Conservation (phyloP, 2,113 vertebrate genomes). For the Myocastor coypus region DNA sequence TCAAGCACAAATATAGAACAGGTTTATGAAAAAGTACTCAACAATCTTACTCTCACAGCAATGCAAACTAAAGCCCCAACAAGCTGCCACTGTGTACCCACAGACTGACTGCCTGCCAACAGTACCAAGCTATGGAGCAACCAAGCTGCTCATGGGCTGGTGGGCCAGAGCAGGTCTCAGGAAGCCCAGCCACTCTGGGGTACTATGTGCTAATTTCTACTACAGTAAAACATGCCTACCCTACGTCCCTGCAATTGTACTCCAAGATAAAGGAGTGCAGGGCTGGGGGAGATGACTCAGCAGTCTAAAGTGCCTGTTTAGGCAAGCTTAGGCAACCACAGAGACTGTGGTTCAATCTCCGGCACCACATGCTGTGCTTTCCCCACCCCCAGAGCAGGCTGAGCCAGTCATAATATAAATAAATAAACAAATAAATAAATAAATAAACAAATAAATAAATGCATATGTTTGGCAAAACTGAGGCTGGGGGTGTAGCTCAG, state of each 20-base stretch:
- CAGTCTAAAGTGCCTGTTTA: too few species aligned
- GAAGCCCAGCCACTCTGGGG: neutral
- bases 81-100: neutral
- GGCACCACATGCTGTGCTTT: too few species aligned
- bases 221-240: neutral
- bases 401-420: too few species aligned
- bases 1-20: neutral
- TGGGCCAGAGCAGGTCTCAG: accelerated
- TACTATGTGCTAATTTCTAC: neutral
- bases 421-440: too few species aligned
- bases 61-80: conserved; percentile 1
- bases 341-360: too few species aligned
- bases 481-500: neutral
- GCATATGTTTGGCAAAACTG: neutral
- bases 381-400: too few species aligned
- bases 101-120: neutral
- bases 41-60: neutral
- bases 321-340: too few species aligned
- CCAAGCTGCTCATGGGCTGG: accelerated
- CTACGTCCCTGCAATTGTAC: neutral
- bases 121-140: neutral
- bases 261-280: neutral
- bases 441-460: too few species aligned
- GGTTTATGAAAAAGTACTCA: neutral
- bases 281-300: too few species aligned